A percentile compares a stretch with the other conserved stretches of the same genome.
Conservation (phyloP, 2,888 invertebrate species). For the Watsonalla cultraria region DNA sequence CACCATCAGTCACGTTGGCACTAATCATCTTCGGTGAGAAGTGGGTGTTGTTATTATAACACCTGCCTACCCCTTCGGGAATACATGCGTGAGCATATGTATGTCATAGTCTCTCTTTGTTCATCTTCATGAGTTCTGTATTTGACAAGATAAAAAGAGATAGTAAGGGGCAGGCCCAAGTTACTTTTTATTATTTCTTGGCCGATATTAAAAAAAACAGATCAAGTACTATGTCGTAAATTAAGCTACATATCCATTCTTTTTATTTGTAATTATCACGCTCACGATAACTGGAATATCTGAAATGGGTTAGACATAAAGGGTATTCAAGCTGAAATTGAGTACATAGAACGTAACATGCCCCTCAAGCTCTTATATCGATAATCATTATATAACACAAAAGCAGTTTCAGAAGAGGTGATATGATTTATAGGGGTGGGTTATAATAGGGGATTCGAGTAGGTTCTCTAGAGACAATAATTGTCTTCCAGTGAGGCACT, state of each 20-base stretch:
- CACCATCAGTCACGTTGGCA: too few species aligned
- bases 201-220: not conserved
- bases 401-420: conserved; percentile 22
- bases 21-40: too few species aligned
- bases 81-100: too few species aligned
- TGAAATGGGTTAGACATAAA: conserved; percentile 22
- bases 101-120: too few species aligned
- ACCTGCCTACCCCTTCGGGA: too few species aligned
- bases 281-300: not conserved
- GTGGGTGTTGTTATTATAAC: too few species aligned
- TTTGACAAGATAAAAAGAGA: too few species aligned
- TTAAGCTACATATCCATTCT: not conserved
- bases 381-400: conserved; percentile 3
- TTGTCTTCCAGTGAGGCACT: conserved; percentile 51
- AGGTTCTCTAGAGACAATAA: conserved; percentile 44
- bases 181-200: not conserved
- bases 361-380: not conserved
- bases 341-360: not conserved
- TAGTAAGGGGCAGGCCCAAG: too few species aligned
- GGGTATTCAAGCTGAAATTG: conserved; percentile 18
- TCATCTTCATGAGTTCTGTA: too few species aligned
- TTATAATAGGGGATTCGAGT: conserved; percentile 32
- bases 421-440: conserved; percentile 32
- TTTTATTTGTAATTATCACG: not conserved
- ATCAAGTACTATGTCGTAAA: not conserved